Percentiles rank a stretch among this genome's conserved stretches.
phyloP scores from a whole-genome alignment of 2,113 vertebrate species.

The Plotosus lineatus region DNA sequence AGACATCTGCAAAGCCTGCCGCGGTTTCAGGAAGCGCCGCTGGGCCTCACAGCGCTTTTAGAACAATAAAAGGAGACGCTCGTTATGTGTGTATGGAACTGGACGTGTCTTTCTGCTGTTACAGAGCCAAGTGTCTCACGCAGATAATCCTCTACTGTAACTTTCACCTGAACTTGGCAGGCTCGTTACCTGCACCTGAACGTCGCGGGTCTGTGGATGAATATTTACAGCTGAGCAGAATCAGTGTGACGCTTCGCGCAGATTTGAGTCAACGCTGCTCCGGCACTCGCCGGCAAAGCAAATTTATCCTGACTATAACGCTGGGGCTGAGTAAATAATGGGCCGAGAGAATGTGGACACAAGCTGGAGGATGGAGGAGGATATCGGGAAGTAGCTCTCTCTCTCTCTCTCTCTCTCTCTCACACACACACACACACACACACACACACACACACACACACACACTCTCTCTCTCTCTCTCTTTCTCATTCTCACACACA shows the following conservation, averaged over 20 bases:
- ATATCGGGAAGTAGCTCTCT: constrained; percentile 17
- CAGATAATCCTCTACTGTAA: not conserved
- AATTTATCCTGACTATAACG: constrained; percentile 29
- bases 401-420: not conserved
- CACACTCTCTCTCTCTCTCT: no score
- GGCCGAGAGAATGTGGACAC: constrained; percentile 26
- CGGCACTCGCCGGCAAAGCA: constrained; percentile 36
- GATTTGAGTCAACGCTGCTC: constrained; percentile 26
- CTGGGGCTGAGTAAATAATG: constrained; percentile 49
- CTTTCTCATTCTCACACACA: no score
- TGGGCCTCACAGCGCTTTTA: constrained; percentile 46
- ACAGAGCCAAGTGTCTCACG: constrained; percentile 6
- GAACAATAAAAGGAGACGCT: constrained; percentile 41
- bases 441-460: no score
- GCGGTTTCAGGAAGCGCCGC: no score
- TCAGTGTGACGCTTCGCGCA: no score
- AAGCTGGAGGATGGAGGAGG: constrained; percentile 28
- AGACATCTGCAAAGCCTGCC: constrained; percentile 29
- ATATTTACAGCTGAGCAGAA: not conserved
- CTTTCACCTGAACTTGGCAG: not conserved
- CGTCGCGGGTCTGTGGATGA: not conserved
- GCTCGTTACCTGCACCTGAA: constrained; percentile 2
- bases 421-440: no score
- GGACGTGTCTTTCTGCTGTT: constrained; percentile 44
- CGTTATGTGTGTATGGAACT: constrained; percentile 37